These are phyloP conservation scores for Omphaloscelis lunosa DNA, from an alignment of 2,888 invertebrate genomes.

Conservation along the genomic window DNA sequence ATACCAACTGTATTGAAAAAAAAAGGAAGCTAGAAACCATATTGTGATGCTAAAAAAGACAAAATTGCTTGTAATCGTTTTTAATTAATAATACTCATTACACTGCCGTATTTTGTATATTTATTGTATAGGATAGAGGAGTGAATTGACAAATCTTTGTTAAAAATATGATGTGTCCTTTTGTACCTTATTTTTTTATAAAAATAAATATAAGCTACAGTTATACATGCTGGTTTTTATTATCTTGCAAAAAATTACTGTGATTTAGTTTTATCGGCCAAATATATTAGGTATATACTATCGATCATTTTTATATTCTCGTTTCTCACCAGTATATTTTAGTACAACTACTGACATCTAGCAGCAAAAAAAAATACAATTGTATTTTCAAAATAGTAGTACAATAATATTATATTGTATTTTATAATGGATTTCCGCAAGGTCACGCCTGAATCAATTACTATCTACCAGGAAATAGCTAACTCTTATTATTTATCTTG, in stretches of 20 bases:
- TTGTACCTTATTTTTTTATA: conserved; percentile 85
- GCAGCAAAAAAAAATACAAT: background rate
- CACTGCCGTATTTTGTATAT: conserved; percentile 71
- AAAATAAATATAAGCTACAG: conserved; percentile 72
- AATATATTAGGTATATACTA: background rate
- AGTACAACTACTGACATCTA: conserved; percentile 18
- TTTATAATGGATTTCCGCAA: too few species aligned
- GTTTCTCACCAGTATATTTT: background rate
- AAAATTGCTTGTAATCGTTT: conserved; percentile 65
- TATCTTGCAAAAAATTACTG: background rate
- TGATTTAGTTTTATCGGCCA: background rate
- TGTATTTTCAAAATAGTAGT: too few species aligned
- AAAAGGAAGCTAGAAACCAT: conserved; percentile 61
- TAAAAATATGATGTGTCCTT: conserved; percentile 77
- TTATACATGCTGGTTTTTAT: conserved; percentile 41
- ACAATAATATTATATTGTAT: too few species aligned
- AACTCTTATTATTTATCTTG: background rate
- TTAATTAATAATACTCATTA: conserved; percentile 73
- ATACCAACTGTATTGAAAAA: conserved; percentile 29
- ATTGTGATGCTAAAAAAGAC: conserved; percentile 67
- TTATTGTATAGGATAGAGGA: conserved; percentile 69
- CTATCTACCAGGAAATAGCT: conserved; percentile 2
- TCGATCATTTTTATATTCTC: background rate
- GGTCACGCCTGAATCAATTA: too few species aligned
- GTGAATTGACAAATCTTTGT: conserved; percentile 64